Conservation (phyloP, 30 jellyfish, hydroid and myxozoan genomes). For the Cassiopea xamachana region DNA sequence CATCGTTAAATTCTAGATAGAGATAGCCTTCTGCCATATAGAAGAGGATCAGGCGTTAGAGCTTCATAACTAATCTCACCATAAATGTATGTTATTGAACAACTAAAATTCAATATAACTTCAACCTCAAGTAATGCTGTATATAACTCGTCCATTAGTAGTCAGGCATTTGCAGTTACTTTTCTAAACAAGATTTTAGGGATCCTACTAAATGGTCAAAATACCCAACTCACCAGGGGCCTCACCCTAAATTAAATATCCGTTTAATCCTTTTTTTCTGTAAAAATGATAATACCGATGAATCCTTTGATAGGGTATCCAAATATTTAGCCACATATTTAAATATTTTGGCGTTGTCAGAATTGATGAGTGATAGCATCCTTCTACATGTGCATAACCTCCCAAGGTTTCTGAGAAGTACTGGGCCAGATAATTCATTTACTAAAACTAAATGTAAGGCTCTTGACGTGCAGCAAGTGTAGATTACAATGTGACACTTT, state of each 20-base stretch:
- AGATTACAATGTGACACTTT: conserved; percentile 35
- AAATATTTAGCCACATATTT: not conserved
- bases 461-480: conserved; percentile 48
- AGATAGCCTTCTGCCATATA: conserved; percentile 30
- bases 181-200: conserved; percentile 37
- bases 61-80: conserved; percentile 5
- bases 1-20: conserved; percentile 17
- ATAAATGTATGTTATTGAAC: conserved; percentile 1
- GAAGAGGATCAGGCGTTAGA: conserved; percentile 7
- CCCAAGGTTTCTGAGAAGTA: not conserved
- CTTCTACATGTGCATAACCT: conserved; percentile 18
- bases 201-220: conserved; percentile 30
- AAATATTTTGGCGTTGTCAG: conserved; percentile 43
- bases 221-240: conserved; percentile 64
- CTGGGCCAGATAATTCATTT: conserved; percentile 7
- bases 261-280: not conserved
- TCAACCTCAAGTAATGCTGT: conserved; percentile 43
- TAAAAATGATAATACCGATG: not conserved
- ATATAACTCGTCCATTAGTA: conserved; percentile 26
- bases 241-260: conserved; percentile 18
- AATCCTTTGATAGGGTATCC: not conserved
- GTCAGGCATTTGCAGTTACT: not conserved
- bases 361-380: not conserved
- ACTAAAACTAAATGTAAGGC: conserved; percentile 56
- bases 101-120: conserved; percentile 11